A percentile compares a stretch with the other conserved stretches of the same genome.
Conservation (phyloP, 2,113 vertebrate genomes). For the Lutjanus erythropterus region DNA sequence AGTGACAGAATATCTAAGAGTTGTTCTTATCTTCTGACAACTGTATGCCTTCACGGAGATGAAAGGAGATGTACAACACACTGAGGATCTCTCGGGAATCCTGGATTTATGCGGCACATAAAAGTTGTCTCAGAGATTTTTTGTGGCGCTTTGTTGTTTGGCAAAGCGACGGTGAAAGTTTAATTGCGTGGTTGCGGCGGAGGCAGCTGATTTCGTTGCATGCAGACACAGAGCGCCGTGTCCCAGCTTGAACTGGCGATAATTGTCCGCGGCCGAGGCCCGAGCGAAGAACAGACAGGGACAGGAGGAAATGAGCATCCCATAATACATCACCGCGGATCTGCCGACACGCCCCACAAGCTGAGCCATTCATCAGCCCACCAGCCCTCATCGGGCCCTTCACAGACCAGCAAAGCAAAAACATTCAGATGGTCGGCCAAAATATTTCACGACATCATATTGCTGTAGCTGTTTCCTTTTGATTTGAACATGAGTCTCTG, state of each 20-base stretch:
- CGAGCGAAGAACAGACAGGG: constrained; percentile 47
- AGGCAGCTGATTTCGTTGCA: constrained; percentile 65
- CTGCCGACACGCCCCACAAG: constrained; percentile 76
- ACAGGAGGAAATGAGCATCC: constrained; percentile 70
- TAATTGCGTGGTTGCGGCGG: constrained; percentile 60
- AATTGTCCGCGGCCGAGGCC: constrained; percentile 57
- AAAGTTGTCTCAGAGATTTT: constrained; percentile 47
- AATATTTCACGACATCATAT: constrained; percentile 44
- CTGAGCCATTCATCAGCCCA: constrained; percentile 66
- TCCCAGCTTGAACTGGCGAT: constrained; percentile 66
- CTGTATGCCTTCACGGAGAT: constrained; percentile 60
- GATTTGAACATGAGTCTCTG: constrained; percentile 31
- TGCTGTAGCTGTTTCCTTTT: constrained; percentile 9
- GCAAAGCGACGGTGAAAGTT: constrained; percentile 58
- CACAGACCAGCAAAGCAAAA: constrained; percentile 29
- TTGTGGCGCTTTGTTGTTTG: constrained; percentile 62
- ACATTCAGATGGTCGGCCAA: constrained; percentile 27
- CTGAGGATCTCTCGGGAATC: constrained; percentile 50
- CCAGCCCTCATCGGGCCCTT: constrained; percentile 36
- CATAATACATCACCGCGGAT: constrained; percentile 74
- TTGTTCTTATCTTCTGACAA: constrained; percentile 66
- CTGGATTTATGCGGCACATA: constrained; percentile 56
- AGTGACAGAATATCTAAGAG: constrained; percentile 67
- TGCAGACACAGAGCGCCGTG: constrained; percentile 46
- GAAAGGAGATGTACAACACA: constrained; percentile 50